Evolutionary conservation across 2,113 vertebrate genomes (phyloP).

Genomic region (Eonycteris spelaea): DNA sequence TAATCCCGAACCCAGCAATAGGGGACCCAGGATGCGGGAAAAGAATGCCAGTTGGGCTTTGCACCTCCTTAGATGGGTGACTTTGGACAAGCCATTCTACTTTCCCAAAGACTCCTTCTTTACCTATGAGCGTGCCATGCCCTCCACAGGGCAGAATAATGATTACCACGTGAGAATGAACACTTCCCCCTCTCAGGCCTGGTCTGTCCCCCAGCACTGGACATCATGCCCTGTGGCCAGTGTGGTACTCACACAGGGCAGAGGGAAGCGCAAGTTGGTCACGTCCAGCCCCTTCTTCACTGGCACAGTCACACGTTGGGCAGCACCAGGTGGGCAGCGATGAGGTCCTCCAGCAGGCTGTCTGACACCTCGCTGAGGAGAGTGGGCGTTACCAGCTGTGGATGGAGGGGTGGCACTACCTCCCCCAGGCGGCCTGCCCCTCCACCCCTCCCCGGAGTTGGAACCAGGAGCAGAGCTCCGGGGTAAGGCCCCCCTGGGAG

Average conservation of each 20-base stretch:
- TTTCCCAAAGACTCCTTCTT: background rate
- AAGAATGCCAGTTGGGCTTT: background rate
- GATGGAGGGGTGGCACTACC: background rate
- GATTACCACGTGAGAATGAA: background rate
- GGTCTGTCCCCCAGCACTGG: rapidly evolving
- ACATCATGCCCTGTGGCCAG: background rate
- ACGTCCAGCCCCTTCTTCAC: slow-evolving; percentile 93
- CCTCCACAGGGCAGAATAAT: background rate
- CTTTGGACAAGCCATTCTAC: background rate
- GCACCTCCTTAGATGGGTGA: background rate
- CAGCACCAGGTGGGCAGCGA: slow-evolving; percentile 92
- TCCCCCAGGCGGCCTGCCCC: background rate
- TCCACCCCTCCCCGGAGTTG: background rate
- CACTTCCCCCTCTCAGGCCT: background rate
- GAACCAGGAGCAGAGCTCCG: background rate
- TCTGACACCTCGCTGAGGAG: slow-evolving; percentile 89
- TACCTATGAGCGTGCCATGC: rapidly evolving
- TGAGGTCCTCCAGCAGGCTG: slow-evolving; percentile 89
- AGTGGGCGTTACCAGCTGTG: background rate
- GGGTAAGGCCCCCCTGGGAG: background rate
- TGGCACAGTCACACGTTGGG: slow-evolving; percentile 96
- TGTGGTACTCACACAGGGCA: slow-evolving; percentile 88
- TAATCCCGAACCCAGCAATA: rapidly evolving
- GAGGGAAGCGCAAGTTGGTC: slow-evolving; percentile 91
- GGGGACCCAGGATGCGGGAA: background rate